Base-by-base conservation (phyloP, 1,140 invertebrate genomes). In the Temnothorax nylanderi region DNA sequence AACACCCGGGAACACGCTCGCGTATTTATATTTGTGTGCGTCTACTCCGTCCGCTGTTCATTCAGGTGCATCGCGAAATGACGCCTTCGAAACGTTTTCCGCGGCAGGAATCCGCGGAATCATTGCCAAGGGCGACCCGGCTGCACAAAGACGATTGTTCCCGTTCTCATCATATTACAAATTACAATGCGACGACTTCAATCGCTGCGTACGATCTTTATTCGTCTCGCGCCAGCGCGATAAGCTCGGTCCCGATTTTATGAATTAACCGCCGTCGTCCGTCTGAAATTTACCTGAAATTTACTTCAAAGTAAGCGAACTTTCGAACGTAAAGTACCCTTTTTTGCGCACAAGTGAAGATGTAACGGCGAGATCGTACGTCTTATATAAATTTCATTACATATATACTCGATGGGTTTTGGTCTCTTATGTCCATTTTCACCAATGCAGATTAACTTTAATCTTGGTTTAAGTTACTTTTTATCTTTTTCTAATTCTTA, bases 121-220 rank as follows among this genome's bases (percentile, higher is more conserved):
- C 85, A 89, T 74, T 90, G 89, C 49, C 88, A 90, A 87, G 88
- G 89, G 76, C 71, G 41, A 76, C 67, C 81, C 88, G 26, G 44
- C 54, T 32, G 56, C 64, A 75, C 71, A 71, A 44, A 72, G 88
- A 32, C 76, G 54, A 89, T 89, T 88, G 88, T 89, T 89, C 49
- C 10, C 88, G 62, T 89, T 89, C 58, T 56, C 62, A n/a, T 76
- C 62, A n/a, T 76, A 72, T 37, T 62, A 81, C 49, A 56, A 81
- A 72, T 37, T 62, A 81, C 49, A 56, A 81, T 71, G 49, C 77
- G 77, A 34, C n/a, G 47, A 8, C 44, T 80, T 65, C 34, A 8
- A 51, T 65, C 76, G 60, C 47, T 32, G 76, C 18, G 32, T 34
- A 26, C 62, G 37, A 77, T 62, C 75, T 34, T 47, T 26, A n/a